These are phyloP conservation scores for Neoniphon sammara DNA, from an alignment of 2,797 vertebrate species.

Conservation along the genomic window DNA sequence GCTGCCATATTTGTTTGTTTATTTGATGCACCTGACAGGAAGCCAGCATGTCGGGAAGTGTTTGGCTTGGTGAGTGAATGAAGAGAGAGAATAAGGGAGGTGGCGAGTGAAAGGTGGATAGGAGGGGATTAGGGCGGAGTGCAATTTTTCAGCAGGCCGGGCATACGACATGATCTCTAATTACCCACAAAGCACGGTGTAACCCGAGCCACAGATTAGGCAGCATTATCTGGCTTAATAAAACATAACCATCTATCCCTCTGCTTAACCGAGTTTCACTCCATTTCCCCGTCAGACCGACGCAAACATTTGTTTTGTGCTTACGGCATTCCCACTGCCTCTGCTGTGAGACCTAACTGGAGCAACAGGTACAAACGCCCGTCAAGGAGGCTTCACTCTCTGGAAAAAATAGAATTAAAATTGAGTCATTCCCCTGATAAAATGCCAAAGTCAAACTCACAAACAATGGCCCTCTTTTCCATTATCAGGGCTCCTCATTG, in stretches of 20 bases:
- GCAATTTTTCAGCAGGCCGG: conserved; percentile 76
- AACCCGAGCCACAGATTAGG: conserved; percentile 79
- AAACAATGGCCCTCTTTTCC: conserved; percentile 3
- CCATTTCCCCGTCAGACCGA: conserved; percentile 54
- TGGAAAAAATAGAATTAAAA: neutral
- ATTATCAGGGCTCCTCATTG: conserved; percentile 11
- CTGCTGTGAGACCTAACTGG: conserved; percentile 16
- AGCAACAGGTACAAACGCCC: conserved; percentile 24
- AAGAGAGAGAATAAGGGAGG: conserved; percentile 56
- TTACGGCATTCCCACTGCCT: conserved; percentile 36
- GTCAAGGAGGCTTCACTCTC: neutral
- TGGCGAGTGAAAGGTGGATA: conserved; percentile 67
- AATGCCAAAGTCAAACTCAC: conserved; percentile 14
- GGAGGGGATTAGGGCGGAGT: conserved; percentile 78
- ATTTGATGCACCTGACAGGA: conserved; percentile 43
- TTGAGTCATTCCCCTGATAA: neutral
- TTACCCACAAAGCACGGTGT: conserved; percentile 81
- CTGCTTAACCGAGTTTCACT: conserved; percentile 56
- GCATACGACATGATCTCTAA: conserved; percentile 81
- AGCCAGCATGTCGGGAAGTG: conserved; percentile 51
- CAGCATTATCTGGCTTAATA: conserved; percentile 81
- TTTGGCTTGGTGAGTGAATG: conserved; percentile 36
- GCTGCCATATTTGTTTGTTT: conserved; percentile 66
- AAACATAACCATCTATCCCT: conserved; percentile 79
- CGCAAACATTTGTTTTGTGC: conserved; percentile 67